Conservation (phyloP, 2,888 invertebrate genomes). For the Gasteruption jaculator region DNA sequence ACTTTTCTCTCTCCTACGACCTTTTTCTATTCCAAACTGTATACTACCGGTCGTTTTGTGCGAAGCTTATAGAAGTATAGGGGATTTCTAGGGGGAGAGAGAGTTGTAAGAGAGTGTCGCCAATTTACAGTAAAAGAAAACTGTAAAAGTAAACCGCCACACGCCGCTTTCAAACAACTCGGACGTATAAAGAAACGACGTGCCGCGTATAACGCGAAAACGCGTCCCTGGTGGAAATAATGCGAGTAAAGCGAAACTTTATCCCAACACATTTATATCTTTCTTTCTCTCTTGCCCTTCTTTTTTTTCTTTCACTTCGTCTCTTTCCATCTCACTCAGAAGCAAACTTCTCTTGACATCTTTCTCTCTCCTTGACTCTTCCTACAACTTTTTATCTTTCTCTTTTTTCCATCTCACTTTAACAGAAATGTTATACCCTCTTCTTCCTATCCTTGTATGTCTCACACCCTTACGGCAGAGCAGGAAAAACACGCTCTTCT, state of each 20-base stretch:
- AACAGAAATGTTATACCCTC: constrained; percentile 6
- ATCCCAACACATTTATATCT: too few species aligned
- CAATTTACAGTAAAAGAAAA: constrained; percentile 38
- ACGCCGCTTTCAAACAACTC: constrained; percentile 20
- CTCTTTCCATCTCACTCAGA: neutral
- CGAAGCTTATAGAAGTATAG: neutral
- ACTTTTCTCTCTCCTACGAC: too few species aligned
- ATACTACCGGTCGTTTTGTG: neutral
- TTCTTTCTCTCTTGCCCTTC: constrained; percentile 6
- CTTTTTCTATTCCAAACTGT: neutral
- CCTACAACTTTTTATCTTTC: too few species aligned
- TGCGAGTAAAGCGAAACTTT: constrained; percentile 29
- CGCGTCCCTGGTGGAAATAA: constrained; percentile 25
- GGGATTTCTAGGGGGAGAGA: constrained; percentile 5
- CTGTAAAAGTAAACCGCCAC: constrained; percentile 20
- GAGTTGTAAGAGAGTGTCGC: constrained; percentile 18
- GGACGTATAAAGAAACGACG: constrained; percentile 24
- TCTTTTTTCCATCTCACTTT: too few species aligned
- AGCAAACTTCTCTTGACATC: constrained; percentile 2
- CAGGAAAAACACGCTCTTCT: too few species aligned
- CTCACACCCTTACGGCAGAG: too few species aligned
- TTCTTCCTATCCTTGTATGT: too few species aligned
- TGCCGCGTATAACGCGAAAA: constrained; percentile 20
- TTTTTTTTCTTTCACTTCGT: constrained; percentile 11
- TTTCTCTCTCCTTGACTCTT: neutral